Evolutionary conservation across 2,888 invertebrate genomes (phyloP), one percentile per base, ranked within the genome.

Genomic region (Harpalus rufipes): DNA sequence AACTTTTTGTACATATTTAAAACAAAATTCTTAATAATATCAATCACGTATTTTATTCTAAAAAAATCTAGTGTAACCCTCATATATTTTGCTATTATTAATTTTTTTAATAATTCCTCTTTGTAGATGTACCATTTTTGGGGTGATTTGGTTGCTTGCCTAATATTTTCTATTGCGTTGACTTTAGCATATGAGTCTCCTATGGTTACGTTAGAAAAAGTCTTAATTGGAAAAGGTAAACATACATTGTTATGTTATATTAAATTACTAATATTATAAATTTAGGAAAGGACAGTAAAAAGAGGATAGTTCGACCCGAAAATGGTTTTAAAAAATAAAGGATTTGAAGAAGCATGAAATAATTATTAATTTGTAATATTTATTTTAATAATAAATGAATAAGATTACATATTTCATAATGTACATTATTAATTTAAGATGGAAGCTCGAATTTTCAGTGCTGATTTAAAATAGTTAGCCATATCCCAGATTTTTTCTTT

Each of bases 141-240:
- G 89, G 90, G 90, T n/a, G 91, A 91, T 87, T 90, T 91, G 76
- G 89, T 90, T 59, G 88, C 91, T 6, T 88, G 90, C n/a, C 86
- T 91, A 44, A 87, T 88, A 1, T 86, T 89, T 0, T 90, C 91
- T 18, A 89, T 90, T 25, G 88, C 91, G 58, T 90, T 90, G 68
- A 90, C 90, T 10, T 86, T 92, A 84, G 90, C 91, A 16, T 92
- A 91, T 82, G 92, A 92, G 86, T 88, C 91, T 0, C 92, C 92
- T 4, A 90, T 91, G 86, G 86, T 91, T 81, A 90, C 89, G 25
- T 89, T 92, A 72, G 92, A 92, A 86, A 91, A 91, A 87, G 80
- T 85, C 12, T 58, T 85, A 58, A 80, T 85, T 18, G 21, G 18
- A 80, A 58, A 14, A 25, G 84, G 76, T 84, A 84, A 63, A 44